These are phyloP conservation scores for Emydoidea blandingii DNA, from an alignment of 2,797 vertebrate genomes.

Conservation along the genomic window DNA sequence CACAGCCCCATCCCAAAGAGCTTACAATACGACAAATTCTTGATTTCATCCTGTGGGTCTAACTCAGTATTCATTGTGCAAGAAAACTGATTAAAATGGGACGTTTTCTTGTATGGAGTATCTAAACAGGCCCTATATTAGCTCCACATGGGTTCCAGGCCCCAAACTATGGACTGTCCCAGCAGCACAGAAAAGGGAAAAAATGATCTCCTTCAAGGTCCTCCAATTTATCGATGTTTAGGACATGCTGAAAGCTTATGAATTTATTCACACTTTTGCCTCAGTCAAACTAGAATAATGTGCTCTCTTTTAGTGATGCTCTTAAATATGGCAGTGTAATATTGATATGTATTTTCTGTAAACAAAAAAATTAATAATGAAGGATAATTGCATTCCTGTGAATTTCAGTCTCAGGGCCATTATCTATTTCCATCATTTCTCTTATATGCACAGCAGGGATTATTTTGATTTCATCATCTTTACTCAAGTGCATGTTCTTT, in stretches of 20 bases:
- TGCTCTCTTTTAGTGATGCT: neutral
- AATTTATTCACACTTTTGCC: neutral
- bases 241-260: neutral
- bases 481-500: neutral
- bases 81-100: neutral
- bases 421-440: neutral
- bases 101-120: neutral
- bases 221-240: neutral
- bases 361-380: neutral
- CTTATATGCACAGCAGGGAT: neutral
- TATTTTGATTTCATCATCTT: conserved; percentile 1
- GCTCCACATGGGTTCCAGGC: neutral
- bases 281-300: neutral
- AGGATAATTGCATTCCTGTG: neutral
- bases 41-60: neutral
- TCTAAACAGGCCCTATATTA: neutral
- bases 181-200: neutral
- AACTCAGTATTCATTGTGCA: neutral
- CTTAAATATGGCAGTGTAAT: neutral
- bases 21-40: neutral
- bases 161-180: neutral
- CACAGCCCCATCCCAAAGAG: neutral
- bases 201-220: neutral
- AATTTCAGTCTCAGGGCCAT: neutral
- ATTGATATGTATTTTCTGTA: neutral